These are phyloP conservation scores for Drosophila repleta DNA, from an alignment of 1,140 invertebrate species.

Conservation along the genomic window DNA sequence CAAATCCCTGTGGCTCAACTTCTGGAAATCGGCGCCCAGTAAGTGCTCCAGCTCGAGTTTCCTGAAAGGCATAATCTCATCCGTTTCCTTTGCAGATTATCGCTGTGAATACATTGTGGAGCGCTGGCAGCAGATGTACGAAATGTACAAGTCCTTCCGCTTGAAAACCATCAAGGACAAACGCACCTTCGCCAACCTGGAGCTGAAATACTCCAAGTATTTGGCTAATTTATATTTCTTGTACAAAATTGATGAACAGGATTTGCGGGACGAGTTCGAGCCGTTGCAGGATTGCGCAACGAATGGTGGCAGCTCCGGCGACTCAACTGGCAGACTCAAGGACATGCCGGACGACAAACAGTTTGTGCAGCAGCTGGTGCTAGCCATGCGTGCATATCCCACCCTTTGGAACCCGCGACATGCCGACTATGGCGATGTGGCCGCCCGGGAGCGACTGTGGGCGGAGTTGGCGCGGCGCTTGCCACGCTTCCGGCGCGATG, in stretches of 20 bases:
- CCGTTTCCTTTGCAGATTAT: conserved; percentile 52
- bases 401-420: conserved; percentile 70
- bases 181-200: conserved; percentile 61
- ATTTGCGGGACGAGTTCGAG: conserved; percentile 73
- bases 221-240: conserved; percentile 75
- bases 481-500: conserved; percentile 68
- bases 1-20: conserved; percentile 71
- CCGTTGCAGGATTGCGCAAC: conserved; percentile 57
- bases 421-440: conserved; percentile 69
- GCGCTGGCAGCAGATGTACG: conserved; percentile 79
- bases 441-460: conserved; percentile 66
- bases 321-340: conserved; percentile 51
- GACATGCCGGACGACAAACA: conserved; percentile 78
- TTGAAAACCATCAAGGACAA: conserved; percentile 76
- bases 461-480: conserved; percentile 62
- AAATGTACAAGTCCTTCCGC: conserved; percentile 81
- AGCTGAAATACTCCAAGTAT: conserved; percentile 79
- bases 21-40: conserved; percentile 67
- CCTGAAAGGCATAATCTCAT: neutral
- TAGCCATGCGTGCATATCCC: conserved; percentile 61
- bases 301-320: neutral
- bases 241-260: conserved; percentile 78
- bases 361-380: conserved; percentile 65
- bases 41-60: conserved; percentile 14
- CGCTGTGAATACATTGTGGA: conserved; percentile 70